These are phyloP conservation scores for Palythoa heliodiscus DNA, from an alignment of 92 coral and sea anemone genomes.

Conservation along the genomic window DNA sequence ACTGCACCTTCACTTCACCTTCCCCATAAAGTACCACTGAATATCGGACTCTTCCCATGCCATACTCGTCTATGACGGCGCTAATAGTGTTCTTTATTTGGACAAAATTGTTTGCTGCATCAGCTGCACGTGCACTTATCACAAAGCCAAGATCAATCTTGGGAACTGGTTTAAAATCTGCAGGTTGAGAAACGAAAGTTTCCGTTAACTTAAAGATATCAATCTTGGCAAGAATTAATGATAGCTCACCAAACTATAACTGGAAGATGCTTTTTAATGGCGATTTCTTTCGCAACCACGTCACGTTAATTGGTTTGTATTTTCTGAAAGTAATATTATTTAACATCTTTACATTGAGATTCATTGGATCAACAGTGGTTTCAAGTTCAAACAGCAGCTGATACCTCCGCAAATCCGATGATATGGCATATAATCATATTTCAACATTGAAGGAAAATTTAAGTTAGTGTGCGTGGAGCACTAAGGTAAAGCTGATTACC, in stretches of 20 bases:
- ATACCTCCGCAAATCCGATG: no score
- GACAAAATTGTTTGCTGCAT: conserved; percentile 12
- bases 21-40: conserved; percentile 13
- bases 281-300: no score
- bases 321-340: no score
- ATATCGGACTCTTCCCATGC: conserved; percentile 38
- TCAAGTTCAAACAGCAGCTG: no score
- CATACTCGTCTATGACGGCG: conserved; percentile 28
- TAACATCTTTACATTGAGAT: no score
- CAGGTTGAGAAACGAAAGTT: neutral
- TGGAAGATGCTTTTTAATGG: neutral
- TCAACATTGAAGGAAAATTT: no score
- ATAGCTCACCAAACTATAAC: neutral
- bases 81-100: conserved; percentile 20
- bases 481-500: no score
- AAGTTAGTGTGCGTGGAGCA: no score
- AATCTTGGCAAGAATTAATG: neutral
- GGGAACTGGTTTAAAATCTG: conserved; percentile 22
- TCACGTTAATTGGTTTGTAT: no score
- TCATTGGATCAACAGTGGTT: no score
- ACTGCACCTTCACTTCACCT: conserved; percentile 15
- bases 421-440: no score
- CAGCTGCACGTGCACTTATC: conserved; percentile 23
- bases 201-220: neutral
- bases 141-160: conserved; percentile 31